Percentiles rank a stretch among this genome's conserved stretches.
Evolutionary conservation across 23 tunicate genomes (phyloP).

Genomic region (Styela plicata): DNA sequence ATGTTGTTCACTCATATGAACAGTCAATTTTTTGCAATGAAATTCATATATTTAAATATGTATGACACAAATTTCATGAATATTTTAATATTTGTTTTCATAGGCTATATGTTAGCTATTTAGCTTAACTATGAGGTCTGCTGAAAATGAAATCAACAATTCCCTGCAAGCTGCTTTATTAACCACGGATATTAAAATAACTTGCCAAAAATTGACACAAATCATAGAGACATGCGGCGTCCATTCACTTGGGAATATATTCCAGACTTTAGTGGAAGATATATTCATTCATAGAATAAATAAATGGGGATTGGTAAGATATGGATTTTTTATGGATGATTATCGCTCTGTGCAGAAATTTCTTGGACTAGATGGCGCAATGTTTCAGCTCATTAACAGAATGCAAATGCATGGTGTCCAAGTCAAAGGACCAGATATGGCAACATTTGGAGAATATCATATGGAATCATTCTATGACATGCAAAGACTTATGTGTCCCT

Average conservation of each 20-base stretch:
- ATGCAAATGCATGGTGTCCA: conserved; percentile 53
- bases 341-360: conserved; percentile 41
- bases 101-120: no score
- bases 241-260: conserved; percentile 44
- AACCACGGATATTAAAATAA: conserved; percentile 33
- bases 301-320: conserved; percentile 47
- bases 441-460: background rate
- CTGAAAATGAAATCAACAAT: conserved; percentile 7
- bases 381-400: conserved; percentile 54
- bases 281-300: conserved; percentile 39
- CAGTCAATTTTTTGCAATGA: no score
- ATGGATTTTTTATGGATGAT: conserved; percentile 13
- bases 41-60: no score
- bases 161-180: conserved; percentile 26
- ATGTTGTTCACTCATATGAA: no score
- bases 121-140: conserved; percentile 2
- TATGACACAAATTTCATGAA: no score
- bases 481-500: conserved; percentile 45
- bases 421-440: background rate
- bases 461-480: background rate
- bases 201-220: conserved; percentile 57
- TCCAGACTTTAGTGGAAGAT: conserved; percentile 34
- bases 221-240: conserved; percentile 46
- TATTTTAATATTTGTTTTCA: no score
- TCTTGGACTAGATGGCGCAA: conserved; percentile 61